These are phyloP conservation scores for Apamea crenata DNA, from an alignment of 2,888 invertebrate species.

Conservation along the genomic window DNA sequence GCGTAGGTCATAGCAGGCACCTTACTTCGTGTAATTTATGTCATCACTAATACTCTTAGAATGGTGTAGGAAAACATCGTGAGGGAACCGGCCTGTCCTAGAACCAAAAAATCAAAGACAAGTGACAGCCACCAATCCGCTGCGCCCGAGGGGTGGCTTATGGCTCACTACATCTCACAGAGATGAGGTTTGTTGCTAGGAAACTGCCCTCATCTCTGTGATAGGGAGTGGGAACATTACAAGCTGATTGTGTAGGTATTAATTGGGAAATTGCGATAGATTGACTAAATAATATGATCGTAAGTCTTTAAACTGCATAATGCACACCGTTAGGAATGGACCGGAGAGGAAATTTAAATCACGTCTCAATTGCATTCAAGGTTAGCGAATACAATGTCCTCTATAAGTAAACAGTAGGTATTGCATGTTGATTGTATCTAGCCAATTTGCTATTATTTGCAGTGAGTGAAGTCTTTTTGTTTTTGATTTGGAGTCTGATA, in stretches of 20 bases:
- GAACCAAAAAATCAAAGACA: neutral
- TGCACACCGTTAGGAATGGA: neutral
- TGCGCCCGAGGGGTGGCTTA: neutral
- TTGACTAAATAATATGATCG: neutral
- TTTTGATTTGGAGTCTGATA: neutral
- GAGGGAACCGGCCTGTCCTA: neutral
- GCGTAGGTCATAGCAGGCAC: neutral
- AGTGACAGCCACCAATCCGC: neutral
- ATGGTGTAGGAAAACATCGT: neutral
- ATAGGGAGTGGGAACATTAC: neutral
- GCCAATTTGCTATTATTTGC: neutral
- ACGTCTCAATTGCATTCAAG: slow-evolving; percentile 24
- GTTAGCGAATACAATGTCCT: slow-evolving; percentile 2
- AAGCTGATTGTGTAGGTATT: neutral
- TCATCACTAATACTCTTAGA: no score
- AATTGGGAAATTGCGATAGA: neutral
- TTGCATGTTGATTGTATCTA: neutral
- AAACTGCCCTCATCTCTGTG: no score
- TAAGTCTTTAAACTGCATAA: neutral
- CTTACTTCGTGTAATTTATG: neutral
- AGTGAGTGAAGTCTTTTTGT: neutral
- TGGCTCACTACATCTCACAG: neutral
- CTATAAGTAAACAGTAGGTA: neutral
- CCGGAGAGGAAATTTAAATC: slow-evolving; percentile 18
- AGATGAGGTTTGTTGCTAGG: neutral